Percentiles rank a stretch among this genome's conserved stretches.
Evolutionary conservation across 2,113 vertebrate species (phyloP).

Genomic region (Hystrix cristata): DNA sequence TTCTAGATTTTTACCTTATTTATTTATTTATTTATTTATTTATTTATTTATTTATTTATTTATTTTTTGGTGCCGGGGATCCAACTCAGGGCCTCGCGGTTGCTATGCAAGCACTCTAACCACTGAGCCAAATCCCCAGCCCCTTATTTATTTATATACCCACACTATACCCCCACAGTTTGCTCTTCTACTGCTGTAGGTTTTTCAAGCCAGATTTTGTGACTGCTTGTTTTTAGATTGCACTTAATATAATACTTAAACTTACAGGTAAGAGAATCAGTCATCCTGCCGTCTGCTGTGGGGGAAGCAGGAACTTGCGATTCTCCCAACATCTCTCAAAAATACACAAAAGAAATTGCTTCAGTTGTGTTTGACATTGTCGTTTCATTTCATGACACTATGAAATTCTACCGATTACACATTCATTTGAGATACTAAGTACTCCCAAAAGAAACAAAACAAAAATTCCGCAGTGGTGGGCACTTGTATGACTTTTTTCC

Average conservation of each 20-base stretch:
- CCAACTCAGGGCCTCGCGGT: no score
- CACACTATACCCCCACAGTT: not conserved
- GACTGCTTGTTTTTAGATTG: conserved; percentile 37
- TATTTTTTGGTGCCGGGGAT: no score
- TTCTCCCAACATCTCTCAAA: not conserved
- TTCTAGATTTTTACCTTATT: not conserved
- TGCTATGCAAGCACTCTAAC: no score
- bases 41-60: not conserved
- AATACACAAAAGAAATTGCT: not conserved
- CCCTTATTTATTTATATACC: not conserved
- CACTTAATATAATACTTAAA: not conserved
- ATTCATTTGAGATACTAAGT: conserved; percentile 1
- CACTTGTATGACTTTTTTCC: not conserved
- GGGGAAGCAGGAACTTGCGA: not conserved
- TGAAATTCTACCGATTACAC: conserved; percentile 55
- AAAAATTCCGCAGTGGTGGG: not conserved
- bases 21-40: not conserved
- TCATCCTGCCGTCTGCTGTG: not conserved
- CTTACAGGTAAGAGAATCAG: not conserved
- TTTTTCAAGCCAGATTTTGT: not conserved
- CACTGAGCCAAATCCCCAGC: no score
- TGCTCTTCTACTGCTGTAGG: not conserved
- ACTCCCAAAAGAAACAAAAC: conserved; percentile 48
- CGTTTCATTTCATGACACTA: conserved; percentile 25
- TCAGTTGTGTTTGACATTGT: not conserved